These are phyloP conservation scores for Diabrotica virgifera DNA, from an alignment of 1,140 invertebrate species.

Conservation along the genomic window DNA sequence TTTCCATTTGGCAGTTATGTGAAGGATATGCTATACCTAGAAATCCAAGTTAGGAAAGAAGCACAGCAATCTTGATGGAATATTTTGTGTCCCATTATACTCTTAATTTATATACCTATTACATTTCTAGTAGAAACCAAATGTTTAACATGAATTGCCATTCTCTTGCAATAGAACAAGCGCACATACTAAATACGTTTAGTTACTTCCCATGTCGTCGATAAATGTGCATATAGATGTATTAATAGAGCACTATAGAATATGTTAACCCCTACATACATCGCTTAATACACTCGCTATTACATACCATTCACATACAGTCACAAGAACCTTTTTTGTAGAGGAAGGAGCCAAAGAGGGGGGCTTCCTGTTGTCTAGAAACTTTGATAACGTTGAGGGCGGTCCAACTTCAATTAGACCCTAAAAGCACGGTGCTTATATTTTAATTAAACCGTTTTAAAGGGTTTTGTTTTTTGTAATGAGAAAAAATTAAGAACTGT, in stretches of 20 bases:
- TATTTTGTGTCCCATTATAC: no score
- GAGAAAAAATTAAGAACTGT: background rate
- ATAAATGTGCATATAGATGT: background rate
- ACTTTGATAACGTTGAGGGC: slow-evolving; percentile 8
- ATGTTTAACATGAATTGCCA: background rate
- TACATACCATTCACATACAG: no score
- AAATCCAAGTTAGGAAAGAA: no score
- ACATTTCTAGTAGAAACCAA: background rate
- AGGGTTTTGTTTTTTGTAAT: background rate
- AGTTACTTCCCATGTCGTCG: background rate
- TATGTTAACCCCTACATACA: background rate
- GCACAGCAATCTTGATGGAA: no score
- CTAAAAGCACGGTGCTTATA: no score
- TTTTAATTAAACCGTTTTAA: background rate
- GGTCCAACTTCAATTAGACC: background rate
- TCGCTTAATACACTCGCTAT: no score
- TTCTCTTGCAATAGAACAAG: background rate
- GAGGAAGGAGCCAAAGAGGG: no score
- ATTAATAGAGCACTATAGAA: slow-evolving; percentile 10
- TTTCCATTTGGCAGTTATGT: no score
- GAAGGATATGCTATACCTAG: no score
- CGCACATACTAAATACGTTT: background rate
- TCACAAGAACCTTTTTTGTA: slow-evolving; percentile 1
- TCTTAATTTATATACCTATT: no score
- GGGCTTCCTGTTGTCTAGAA: background rate